These are phyloP conservation scores for Tachysurus vachellii DNA, from an alignment of 2,113 vertebrate genomes.

Conservation along the genomic window DNA sequence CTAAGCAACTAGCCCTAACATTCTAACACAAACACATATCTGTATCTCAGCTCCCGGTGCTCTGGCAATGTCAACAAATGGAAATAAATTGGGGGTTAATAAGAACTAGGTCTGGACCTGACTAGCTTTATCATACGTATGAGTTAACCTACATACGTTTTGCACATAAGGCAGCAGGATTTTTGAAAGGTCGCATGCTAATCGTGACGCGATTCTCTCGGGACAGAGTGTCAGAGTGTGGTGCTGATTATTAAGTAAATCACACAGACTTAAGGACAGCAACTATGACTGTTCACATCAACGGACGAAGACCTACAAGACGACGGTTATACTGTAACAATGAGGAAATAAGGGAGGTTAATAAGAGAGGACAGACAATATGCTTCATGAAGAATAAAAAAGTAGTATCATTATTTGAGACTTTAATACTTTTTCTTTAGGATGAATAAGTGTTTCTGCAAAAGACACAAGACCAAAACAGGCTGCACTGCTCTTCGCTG, in stretches of 20 bases:
- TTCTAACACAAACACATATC: background rate
- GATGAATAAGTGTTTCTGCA: background rate
- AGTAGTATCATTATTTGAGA: background rate
- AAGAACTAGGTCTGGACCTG: too few species aligned
- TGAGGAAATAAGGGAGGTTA: background rate
- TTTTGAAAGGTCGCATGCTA: conserved; percentile 7
- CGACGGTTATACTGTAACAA: background rate
- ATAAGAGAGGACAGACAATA: conserved; percentile 1
- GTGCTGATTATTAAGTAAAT: background rate
- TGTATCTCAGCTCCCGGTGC: background rate
- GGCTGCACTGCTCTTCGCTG: background rate
- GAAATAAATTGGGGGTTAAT: too few species aligned
- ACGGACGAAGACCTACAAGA: background rate
- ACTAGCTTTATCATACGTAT: background rate
- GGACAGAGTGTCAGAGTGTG: background rate
- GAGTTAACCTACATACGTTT: background rate
- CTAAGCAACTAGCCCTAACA: too few species aligned
- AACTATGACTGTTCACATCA: background rate
- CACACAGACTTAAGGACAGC: background rate
- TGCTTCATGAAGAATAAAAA: background rate
- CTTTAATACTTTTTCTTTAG: background rate
- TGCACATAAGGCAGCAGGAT: background rate
- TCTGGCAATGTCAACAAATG: too few species aligned
- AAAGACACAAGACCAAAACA: background rate
- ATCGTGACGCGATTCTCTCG: background rate